These are phyloP conservation scores for Parnassius apollo DNA, from an alignment of 2,888 invertebrate species.

Conservation along the genomic window DNA sequence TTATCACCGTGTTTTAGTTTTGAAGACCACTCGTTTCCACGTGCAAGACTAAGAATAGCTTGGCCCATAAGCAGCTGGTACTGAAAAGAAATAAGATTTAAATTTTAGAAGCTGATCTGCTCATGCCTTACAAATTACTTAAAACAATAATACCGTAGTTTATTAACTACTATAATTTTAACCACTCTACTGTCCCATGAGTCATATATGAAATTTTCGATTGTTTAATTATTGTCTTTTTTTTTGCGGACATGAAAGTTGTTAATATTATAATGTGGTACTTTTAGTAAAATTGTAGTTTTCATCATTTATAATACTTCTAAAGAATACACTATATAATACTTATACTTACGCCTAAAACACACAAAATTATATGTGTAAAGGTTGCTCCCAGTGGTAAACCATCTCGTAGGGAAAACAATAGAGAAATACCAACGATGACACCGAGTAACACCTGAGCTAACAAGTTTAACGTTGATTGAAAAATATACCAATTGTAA, in stretches of 20 bases:
- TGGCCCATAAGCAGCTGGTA: slow-evolving; percentile 67
- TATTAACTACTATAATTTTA: no score
- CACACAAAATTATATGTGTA: slow-evolving; percentile 59
- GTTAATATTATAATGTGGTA: no score
- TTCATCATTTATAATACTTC: no score
- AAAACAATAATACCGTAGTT: no score
- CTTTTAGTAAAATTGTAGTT: no score
- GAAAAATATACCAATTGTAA: slow-evolving; percentile 49
- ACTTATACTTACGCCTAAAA: slow-evolving; percentile 59
- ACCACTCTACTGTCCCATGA: no score
- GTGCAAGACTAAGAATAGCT: slow-evolving; percentile 56
- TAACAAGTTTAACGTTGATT: slow-evolving; percentile 49
- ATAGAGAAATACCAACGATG: slow-evolving; percentile 45
- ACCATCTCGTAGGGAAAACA: slow-evolving; percentile 49
- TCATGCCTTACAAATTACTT: no score
- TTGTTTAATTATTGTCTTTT: no score
- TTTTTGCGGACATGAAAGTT: no score
- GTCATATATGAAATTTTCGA: no score
- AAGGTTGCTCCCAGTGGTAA: slow-evolving; percentile 46
- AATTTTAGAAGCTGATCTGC: neutral
- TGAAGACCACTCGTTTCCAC: slow-evolving; percentile 59
- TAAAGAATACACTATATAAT: neutral
- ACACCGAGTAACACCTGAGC: slow-evolving; percentile 58
- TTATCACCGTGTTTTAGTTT: slow-evolving; percentile 55
- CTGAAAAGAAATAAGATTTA: slow-evolving; percentile 42